Conservation (phyloP, 1,140 invertebrate genomes). For the Pseudobourletiella spinata region DNA sequence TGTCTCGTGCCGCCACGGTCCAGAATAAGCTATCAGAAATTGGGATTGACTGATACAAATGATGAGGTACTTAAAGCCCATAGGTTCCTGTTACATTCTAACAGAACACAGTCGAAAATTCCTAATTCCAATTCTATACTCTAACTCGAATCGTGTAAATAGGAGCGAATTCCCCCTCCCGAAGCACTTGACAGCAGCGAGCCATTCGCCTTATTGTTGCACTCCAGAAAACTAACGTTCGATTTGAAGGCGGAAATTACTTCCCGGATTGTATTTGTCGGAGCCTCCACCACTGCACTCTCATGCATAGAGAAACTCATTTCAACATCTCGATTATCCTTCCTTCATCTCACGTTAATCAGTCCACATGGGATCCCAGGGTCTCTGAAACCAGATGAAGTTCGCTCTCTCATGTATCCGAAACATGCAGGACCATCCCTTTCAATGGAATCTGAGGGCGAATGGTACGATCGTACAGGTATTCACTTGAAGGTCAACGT, state of each 20-base stretch:
- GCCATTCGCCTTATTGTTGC: conserved; percentile 6
- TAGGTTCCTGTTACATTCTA: not conserved
- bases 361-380: conserved; percentile 55
- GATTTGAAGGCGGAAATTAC: conserved; percentile 46
- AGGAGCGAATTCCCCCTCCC: not conserved
- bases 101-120: no score
- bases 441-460: conserved; percentile 14
- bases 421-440: conserved; percentile 42
- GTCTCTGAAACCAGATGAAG: conserved; percentile 40
- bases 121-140: conserved; percentile 7
- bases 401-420: conserved; percentile 45
- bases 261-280: conserved; percentile 59
- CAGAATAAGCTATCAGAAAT: conserved; percentile 21
- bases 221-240: conserved; percentile 25
- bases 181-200: not conserved
- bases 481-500: conserved; percentile 48
- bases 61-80: conserved; percentile 14
- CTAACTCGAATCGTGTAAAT: not conserved
- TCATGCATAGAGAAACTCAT: conserved; percentile 57
- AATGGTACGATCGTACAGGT: conserved; percentile 37
- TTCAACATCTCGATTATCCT: conserved; percentile 42
- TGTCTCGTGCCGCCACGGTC: conserved; percentile 22
- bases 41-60: conserved; percentile 17
- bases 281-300: conserved; percentile 58
- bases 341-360: conserved; percentile 53